Evolutionary conservation across 2,888 invertebrate genomes (phyloP).

Genomic region (Drosophila colorata): DNA sequence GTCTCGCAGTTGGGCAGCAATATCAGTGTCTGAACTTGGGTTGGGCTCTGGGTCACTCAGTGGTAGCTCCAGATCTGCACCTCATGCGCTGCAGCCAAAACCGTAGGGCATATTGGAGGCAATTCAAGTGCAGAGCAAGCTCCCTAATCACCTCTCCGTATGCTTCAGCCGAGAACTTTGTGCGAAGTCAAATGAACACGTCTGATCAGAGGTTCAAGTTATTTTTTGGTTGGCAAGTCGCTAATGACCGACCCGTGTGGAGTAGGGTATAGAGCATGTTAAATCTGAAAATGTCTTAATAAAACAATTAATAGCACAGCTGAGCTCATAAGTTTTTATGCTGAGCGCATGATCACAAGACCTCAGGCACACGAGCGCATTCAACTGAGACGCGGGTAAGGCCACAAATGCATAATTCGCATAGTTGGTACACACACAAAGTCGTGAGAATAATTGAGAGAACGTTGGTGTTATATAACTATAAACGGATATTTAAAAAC

Average conservation of each 20-base stretch:
- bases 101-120: background rate
- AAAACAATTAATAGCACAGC: constrained; percentile 81
- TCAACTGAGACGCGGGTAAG: constrained; percentile 10
- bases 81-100: constrained; percentile 31
- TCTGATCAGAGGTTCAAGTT: background rate
- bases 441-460: no score
- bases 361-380: constrained; percentile 59
- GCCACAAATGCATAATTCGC: background rate
- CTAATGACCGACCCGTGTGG: background rate
- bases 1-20: constrained; percentile 17
- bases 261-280: constrained; percentile 72
- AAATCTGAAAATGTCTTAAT: constrained; percentile 80
- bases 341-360: constrained; percentile 60
- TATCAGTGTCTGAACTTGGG: constrained; percentile 50
- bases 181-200: background rate
- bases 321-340: constrained; percentile 74
- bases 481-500: no score
- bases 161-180: background rate
- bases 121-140: background rate
- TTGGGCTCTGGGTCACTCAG: constrained; percentile 51
- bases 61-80: constrained; percentile 30
- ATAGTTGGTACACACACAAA: no score
- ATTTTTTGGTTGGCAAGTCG: background rate
- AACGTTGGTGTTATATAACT: no score
- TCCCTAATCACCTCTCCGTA: no score